Percentiles rank a stretch among this genome's conserved stretches.
These are phyloP conservation scores for Anorthoa munda DNA, from an alignment of 2,888 invertebrate genomes.

Conservation along the genomic window DNA sequence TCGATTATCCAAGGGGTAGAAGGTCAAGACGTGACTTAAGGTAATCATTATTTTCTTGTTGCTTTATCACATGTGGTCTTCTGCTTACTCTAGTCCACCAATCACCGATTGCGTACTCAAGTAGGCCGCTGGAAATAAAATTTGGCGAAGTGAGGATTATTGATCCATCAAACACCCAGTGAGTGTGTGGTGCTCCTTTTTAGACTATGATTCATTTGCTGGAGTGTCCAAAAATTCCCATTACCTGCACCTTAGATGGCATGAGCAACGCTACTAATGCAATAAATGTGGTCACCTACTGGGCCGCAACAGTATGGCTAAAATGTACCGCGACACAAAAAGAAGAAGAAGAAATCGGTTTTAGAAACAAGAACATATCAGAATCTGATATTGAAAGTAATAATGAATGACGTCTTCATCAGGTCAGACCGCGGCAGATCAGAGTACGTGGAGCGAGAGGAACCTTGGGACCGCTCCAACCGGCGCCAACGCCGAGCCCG, in stretches of 20 bases:
- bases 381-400: neutral
- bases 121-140: no score
- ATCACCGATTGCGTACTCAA: no score
- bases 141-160: no score
- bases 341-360: neutral
- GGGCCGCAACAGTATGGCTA: no score
- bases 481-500: constrained; percentile 81
- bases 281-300: no score
- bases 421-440: constrained; percentile 82
- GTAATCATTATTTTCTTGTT: constrained; percentile 52
- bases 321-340: no score
- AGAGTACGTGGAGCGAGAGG: constrained; percentile 81
- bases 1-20: constrained; percentile 78
- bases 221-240: no score
- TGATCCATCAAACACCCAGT: no score
- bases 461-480: constrained; percentile 72
- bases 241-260: no score
- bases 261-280: no score
- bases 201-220: no score
- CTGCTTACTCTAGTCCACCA: neutral
- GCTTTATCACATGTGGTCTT: neutral
- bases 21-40: constrained; percentile 74
- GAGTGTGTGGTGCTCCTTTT: no score
- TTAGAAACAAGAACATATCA: neutral
- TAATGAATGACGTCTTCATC: neutral